These are phyloP conservation scores for Yponomeuta evonymella DNA, from an alignment of 2,888 invertebrate species.

Conservation along the genomic window DNA sequence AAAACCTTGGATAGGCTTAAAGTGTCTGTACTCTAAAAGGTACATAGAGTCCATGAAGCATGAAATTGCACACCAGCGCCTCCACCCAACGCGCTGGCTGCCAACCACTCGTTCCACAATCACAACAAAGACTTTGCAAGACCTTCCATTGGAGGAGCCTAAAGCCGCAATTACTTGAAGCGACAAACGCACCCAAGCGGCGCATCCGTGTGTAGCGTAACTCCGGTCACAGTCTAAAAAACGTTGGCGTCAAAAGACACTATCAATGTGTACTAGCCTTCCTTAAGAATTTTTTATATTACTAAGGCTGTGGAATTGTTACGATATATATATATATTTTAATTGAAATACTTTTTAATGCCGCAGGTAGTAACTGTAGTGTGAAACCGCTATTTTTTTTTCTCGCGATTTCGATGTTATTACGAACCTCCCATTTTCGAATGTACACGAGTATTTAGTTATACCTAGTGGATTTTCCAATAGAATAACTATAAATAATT, in stretches of 20 bases:
- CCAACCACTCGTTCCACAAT: conserved; percentile 1
- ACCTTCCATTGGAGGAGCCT: conserved; percentile 34
- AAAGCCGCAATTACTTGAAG: conserved; percentile 40
- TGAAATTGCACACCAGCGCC: conserved; percentile 15
- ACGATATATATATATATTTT: too few relatives aligned
- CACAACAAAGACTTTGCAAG: conserved; percentile 8
- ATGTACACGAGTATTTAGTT: too few relatives aligned
- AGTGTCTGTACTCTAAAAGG: background rate
- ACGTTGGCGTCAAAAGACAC: background rate
- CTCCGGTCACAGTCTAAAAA: conserved; percentile 23
- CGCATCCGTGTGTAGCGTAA: conserved; percentile 36
- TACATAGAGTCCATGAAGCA: conserved; percentile 5
- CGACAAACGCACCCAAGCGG: conserved; percentile 51
- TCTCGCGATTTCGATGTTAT: too few relatives aligned
- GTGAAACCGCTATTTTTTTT: too few relatives aligned
- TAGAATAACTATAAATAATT: too few relatives aligned
- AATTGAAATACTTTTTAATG: too few relatives aligned
- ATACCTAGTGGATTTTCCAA: too few relatives aligned
- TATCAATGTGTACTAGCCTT: background rate
- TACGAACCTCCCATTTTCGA: too few relatives aligned
- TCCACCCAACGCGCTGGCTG: background rate
- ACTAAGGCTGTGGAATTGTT: too few relatives aligned
- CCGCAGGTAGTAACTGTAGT: too few relatives aligned
- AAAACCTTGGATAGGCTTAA: too few relatives aligned
- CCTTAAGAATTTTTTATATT: too few relatives aligned